Evolutionary conservation across 1,140 invertebrate species (phyloP).

Genomic region (Rhopalosiphum maidis): DNA sequence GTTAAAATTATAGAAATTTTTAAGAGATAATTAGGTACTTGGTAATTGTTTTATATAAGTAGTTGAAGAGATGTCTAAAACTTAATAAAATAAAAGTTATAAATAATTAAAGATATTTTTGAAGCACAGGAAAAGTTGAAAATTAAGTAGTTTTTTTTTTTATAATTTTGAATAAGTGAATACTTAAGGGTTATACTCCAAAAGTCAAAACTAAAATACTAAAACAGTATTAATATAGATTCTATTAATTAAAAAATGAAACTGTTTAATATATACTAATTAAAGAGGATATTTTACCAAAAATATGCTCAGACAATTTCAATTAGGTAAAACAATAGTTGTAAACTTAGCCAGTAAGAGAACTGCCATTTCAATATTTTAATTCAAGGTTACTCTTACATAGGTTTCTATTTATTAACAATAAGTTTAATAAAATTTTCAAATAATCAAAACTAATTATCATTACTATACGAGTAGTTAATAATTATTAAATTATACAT

Average conservation of each 20-base stretch:
- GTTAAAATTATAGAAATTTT: neutral
- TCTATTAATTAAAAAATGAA: neutral
- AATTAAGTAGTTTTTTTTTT: no score
- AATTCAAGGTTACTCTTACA: neutral
- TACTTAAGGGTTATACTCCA: neutral
- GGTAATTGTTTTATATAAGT: neutral
- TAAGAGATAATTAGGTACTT: neutral
- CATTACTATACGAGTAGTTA: neutral
- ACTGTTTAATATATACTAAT: neutral
- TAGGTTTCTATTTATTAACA: neutral
- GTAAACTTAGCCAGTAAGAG: neutral
- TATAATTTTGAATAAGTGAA: neutral
- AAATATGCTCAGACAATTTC: neutral
- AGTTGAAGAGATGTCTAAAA: neutral
- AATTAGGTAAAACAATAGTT: neutral
- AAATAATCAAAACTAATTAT: neutral
- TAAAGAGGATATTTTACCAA: neutral
- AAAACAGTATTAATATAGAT: neutral
- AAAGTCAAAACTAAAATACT: neutral
- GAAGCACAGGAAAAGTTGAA: neutral
- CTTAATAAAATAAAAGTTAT: neutral
- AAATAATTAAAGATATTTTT: neutral
- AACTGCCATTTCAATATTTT: neutral
- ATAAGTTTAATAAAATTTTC: neutral
- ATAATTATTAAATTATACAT: neutral